A percentile compares a stretch with the other conserved stretches of the same genome.
Conservation (phyloP, 2,888 invertebrate species). For the Caenorhabditis angaria region DNA sequence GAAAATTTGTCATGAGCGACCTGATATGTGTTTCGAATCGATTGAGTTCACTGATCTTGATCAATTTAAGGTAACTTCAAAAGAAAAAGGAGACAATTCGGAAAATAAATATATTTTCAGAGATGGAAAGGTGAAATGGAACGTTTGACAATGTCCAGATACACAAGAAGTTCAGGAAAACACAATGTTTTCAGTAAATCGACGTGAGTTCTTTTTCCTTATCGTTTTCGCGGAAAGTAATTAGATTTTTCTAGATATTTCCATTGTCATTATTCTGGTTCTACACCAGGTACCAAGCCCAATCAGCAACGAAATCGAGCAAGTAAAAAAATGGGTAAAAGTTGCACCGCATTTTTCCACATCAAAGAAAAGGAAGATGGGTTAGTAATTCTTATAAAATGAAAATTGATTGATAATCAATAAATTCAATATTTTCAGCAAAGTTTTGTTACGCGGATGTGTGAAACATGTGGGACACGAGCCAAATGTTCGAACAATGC, state of each 20-base stretch:
- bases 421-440: conserved; percentile 26
- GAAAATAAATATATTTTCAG: conserved; percentile 8
- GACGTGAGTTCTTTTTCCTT: conserved; percentile 14
- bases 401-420: no score
- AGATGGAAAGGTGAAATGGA: conserved; percentile 39
- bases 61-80: conserved; percentile 31
- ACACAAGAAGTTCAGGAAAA: conserved; percentile 36
- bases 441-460: conserved; percentile 50
- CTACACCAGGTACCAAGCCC: conserved; percentile 4
- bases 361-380: conserved; percentile 46
- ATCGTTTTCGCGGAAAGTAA: no score
- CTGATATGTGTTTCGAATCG: conserved; percentile 35
- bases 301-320: conserved; percentile 22
- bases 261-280: conserved; percentile 49
- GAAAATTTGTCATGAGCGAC: conserved; percentile 17
- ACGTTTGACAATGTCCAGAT: conserved; percentile 35
- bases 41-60: conserved; percentile 31
- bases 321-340: conserved; percentile 53
- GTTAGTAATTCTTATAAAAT: conserved; percentile 22
- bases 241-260: conserved; percentile 50
- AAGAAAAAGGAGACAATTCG: neutral
- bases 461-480: conserved; percentile 53
- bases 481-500: conserved; percentile 37
- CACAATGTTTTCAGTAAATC: conserved; percentile 24
- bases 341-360: conserved; percentile 58